A percentile compares a stretch with the other conserved stretches of the same genome.
These are phyloP conservation scores for Brachynemurus nebulosus DNA, from an alignment of 2,888 invertebrate genomes.

Conservation along the genomic window DNA sequence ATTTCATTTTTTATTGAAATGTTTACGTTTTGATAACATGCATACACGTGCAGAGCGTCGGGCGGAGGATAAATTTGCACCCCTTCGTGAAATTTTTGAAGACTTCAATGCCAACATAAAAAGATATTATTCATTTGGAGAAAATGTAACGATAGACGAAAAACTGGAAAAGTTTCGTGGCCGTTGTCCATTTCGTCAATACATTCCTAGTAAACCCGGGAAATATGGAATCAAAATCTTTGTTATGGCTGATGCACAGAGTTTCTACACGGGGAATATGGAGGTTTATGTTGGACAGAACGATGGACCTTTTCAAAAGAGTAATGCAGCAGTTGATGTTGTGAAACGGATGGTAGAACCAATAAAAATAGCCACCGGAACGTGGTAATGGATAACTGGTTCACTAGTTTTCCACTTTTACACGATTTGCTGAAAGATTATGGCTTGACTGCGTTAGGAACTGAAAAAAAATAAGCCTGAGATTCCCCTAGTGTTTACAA, in stretches of 20 bases:
- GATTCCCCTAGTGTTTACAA: slow-evolving; percentile 5
- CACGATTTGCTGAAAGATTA: slow-evolving; percentile 11
- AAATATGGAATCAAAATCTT: slow-evolving; percentile 21
- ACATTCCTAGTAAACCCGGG: slow-evolving; percentile 20
- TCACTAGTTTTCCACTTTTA: slow-evolving; percentile 13
- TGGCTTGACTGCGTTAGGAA: slow-evolving; percentile 13
- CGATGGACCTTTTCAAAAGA: slow-evolving; percentile 14
- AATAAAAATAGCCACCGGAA: slow-evolving; percentile 17
- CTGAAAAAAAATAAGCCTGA: slow-evolving; percentile 14
- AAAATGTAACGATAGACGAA: slow-evolving; percentile 19
- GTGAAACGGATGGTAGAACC: slow-evolving; percentile 12
- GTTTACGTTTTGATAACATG: slow-evolving; percentile 16
- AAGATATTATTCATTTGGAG: slow-evolving; percentile 14
- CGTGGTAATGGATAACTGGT: slow-evolving; percentile 21
- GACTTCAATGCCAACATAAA: slow-evolving; percentile 20
- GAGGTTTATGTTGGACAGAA: slow-evolving; percentile 20
- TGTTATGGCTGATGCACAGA: slow-evolving; percentile 17
- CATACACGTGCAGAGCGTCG: slow-evolving; percentile 6
- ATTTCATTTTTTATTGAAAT: slow-evolving; percentile 14
- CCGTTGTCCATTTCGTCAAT: slow-evolving; percentile 16
- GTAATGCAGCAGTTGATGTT: slow-evolving; percentile 12
- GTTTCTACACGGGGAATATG: slow-evolving; percentile 18
- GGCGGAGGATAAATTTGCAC: slow-evolving; percentile 13
- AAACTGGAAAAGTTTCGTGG: slow-evolving; percentile 19
- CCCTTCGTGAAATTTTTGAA: slow-evolving; percentile 18